Conservation (phyloP, 1,140 invertebrate genomes). For the Proales similis region DNA sequence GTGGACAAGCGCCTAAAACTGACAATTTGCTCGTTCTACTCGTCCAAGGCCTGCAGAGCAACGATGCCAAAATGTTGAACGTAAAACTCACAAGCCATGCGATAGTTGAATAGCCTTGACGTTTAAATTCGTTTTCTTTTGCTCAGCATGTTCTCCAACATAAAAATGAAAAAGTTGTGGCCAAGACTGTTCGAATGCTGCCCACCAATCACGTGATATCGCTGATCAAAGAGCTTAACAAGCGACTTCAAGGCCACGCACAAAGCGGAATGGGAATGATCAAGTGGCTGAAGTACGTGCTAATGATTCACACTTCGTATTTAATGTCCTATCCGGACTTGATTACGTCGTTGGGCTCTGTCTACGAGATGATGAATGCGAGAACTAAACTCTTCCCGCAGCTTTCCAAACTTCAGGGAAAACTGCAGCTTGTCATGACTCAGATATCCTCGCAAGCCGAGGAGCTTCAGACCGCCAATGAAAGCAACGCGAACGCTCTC, state of each 20-base stretch:
- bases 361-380: slow-evolving; percentile 49
- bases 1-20: slow-evolving; percentile 43
- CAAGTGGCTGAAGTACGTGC: slow-evolving; percentile 45
- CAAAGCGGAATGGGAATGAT: slow-evolving; percentile 41
- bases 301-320: slow-evolving; percentile 48
- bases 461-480: slow-evolving; percentile 2
- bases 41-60: slow-evolving; percentile 48
- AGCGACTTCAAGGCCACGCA: slow-evolving; percentile 44
- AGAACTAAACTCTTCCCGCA: slow-evolving; percentile 42
- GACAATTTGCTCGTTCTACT: slow-evolving; percentile 45
- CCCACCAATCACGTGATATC: slow-evolving; percentile 45
- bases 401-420: slow-evolving; percentile 45
- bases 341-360: slow-evolving; percentile 43
- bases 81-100: slow-evolving; percentile 40
- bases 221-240: slow-evolving; percentile 44
- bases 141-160: slow-evolving; percentile 46
- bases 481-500: slow-evolving; percentile 1
- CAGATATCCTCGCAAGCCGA: slow-evolving; percentile 41
- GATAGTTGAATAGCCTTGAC: neutral
- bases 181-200: slow-evolving; percentile 45
- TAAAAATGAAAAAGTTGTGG: slow-evolving; percentile 42
- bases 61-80: slow-evolving; percentile 46
- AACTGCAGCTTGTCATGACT: slow-evolving; percentile 46
- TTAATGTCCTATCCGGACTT: slow-evolving; percentile 50
- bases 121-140: neutral